Evolutionary conservation across 2,888 invertebrate species (phyloP).

Genomic region (Pseudolycoriella hygida): DNA sequence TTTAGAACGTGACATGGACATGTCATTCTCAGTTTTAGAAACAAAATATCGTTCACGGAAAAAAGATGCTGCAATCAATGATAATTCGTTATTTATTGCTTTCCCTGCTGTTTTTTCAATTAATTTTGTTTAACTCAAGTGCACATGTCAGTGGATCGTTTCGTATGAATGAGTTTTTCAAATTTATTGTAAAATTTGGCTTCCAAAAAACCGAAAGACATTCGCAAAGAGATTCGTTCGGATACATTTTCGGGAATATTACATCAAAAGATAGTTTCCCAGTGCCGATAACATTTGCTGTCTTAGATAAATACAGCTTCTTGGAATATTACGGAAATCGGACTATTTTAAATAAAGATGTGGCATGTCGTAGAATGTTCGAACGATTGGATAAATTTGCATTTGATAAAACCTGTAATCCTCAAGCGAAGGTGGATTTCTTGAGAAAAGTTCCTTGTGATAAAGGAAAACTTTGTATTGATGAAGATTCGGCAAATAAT

Average conservation of each 20-base stretch:
- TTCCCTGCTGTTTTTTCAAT: no score
- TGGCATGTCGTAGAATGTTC: constrained; percentile 77
- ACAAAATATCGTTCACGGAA: no score
- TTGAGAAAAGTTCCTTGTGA: constrained; percentile 75
- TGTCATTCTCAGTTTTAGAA: no score
- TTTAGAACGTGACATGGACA: no score
- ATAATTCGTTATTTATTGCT: no score
- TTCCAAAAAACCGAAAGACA: constrained; percentile 89
- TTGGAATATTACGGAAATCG: constrained; percentile 78
- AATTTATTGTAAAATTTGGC: constrained; percentile 87
- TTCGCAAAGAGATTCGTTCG: constrained; percentile 69
- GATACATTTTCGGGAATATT: constrained; percentile 92
- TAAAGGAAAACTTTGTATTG: constrained; percentile 53
- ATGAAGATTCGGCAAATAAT: constrained; percentile 72
- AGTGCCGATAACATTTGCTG: constrained; percentile 61
- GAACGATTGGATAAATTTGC: constrained; percentile 62
- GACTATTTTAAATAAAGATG: constrained; percentile 40
- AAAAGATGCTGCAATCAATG: no score
- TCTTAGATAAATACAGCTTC: constrained; percentile 76
- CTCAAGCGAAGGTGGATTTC: constrained; percentile 47
- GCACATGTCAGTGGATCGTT: constrained; percentile 46
- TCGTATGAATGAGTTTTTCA: constrained; percentile 59
- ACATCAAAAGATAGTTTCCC: constrained; percentile 51
- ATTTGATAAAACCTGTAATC: constrained; percentile 67
- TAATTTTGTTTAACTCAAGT: no score